Evolutionary conservation across 2,113 vertebrate species (phyloP), one percentile per base, ranked within the genome.

Genomic region (Phylloscopus trochilus): DNA sequence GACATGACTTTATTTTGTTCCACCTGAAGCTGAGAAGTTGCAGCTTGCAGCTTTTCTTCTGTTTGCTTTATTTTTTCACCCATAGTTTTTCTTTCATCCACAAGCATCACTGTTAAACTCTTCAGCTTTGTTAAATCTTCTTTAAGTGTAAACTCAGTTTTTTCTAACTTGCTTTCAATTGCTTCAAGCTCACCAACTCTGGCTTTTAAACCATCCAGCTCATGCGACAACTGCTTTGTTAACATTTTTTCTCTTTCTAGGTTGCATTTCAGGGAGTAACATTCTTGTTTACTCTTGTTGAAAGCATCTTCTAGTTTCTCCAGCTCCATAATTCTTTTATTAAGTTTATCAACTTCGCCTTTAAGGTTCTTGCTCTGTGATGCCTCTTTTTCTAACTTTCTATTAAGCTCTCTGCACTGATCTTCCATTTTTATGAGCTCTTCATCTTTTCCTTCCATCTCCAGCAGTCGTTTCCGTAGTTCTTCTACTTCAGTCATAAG

Each of bases 361-460:
- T 99, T 99, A 69, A 99, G 97, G 95, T 97, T 98, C 87, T 96
- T 98, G 93, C 98, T 99, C 88, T 99, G 99, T 27, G 81, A 96
- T 43, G 98, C 97, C 96, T 99, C 99, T 88, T 99, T 99, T 97
- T 99, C 99, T 69, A 99, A 98, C 92, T 99, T 99, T 84, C 98
- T 99, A 44, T 99, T 98, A 74, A 99, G 99, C 92, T 99, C 99
- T 87, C 98, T 97, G 95, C 99, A 99, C 93, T 99, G 99, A 74
- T 99, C 98, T 96, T 99, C 99, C 98, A 99, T 99, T 93, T 99
- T 98, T 92, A 98, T 98, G 78, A 99, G 96, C 93, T 99, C 99
- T 89, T 99, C 99, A 21, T 99, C 99, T 97, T 99, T 99, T 44
- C 99, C 99, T 97, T 99, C 99, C 99, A 99, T 99, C 87, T 99